A percentile compares a stretch with the other conserved stretches of the same genome.
These are phyloP conservation scores for Lepidothrix coronata DNA, from an alignment of 2,113 vertebrate genomes.

Conservation along the genomic window DNA sequence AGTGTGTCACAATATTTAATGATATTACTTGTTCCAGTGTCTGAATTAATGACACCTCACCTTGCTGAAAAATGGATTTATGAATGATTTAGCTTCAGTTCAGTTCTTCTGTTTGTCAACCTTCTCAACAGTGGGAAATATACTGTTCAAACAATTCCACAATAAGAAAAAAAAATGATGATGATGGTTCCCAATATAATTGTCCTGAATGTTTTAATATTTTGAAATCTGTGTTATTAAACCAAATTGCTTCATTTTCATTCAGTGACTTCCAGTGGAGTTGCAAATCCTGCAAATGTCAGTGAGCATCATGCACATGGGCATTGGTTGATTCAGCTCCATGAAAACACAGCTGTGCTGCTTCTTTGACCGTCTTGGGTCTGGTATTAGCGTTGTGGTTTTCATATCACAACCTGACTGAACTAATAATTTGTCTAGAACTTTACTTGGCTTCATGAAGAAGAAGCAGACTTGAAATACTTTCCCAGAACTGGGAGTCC, in stretches of 20 bases:
- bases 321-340: background rate
- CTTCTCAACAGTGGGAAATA: background rate
- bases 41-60: constrained; percentile 15
- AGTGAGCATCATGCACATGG: background rate
- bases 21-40: background rate
- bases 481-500: background rate
- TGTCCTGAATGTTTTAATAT: constrained; percentile 1
- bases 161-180: constrained; percentile 13
- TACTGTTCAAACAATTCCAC: background rate
- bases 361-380: background rate
- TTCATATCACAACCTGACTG: background rate
- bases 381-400: background rate
- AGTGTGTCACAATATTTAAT: constrained; percentile 18
- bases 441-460: background rate
- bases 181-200: background rate
- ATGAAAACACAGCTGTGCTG: background rate
- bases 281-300: background rate
- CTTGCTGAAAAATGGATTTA: background rate
- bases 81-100: constrained; percentile 8
- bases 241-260: constrained; percentile 3
- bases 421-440: background rate
- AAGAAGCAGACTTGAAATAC: background rate
- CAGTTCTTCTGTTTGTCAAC: background rate
- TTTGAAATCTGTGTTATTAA: background rate
- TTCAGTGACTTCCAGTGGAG: background rate